Base-by-base conservation (phyloP, 2,797 vertebrate species). In the Myiothlypis coronata region DNA sequence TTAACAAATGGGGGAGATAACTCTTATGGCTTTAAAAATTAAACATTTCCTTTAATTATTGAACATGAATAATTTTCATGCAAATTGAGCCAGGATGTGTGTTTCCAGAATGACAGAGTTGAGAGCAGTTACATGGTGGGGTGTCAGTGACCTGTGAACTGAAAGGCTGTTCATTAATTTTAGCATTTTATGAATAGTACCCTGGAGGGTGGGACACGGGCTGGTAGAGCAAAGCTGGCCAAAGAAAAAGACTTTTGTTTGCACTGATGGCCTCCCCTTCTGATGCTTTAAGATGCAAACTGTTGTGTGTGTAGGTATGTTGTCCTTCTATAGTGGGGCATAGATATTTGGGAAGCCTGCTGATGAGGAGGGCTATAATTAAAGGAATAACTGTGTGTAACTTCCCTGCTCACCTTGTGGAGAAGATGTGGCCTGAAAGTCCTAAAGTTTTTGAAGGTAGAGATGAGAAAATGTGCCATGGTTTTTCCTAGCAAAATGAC, bases 1-100 rank as follows among this genome's bases (percentile, higher is more conserved):
- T 85, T 90, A 64, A 92, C 71, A 92, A 95, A 96, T 81, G 82
- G 90, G 43, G 34, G 69, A 72, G 94, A 87, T 85, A 91, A 92
- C 88, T 81, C 77, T 93, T 88, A 64, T 0, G 23, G 39, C 30
- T 92, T 96, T 94, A 96, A 96, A 96, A 95, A 95, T 97, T 91
- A 87, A 96, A 87, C 50, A n/a, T 61, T 68, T 28, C 53, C 39
- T 92, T 97, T 77, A 96, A 95, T 95, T 94, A 94, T 95, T 96
- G 76, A 96, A 41, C 30, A 10, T 22, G 71, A 94, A 69, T 93
- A 89, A 95, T 96, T 85, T 92, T 77, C 65, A 81, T 93, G 92
- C 94, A 94, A 87, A 91, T 92, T n/a, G 89, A 89, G 46, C 82
- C n/a, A 41, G 79, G 65, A 60, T 94, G 50, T 24, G 37, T 61